These are phyloP conservation scores for Poecilia latipinna DNA, from an alignment of 2,113 vertebrate genomes.

Conservation along the genomic window DNA sequence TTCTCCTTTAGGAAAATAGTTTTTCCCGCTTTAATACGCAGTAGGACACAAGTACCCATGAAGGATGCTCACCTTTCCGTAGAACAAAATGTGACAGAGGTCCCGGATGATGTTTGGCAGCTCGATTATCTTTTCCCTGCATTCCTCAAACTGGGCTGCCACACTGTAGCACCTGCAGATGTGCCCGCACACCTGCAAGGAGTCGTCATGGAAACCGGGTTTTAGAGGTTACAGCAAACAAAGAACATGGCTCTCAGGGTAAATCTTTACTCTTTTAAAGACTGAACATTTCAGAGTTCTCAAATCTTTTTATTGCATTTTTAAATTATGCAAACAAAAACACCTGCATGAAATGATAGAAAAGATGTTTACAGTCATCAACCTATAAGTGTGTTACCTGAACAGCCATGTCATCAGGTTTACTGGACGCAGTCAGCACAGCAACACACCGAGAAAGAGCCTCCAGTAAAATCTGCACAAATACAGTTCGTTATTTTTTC, in stretches of 20 bases:
- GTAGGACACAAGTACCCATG: not conserved
- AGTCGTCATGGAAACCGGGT: not conserved
- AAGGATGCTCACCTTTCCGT: constrained; percentile 86
- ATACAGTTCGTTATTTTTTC: not conserved
- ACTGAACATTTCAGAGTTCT: not conserved
- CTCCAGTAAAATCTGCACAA: constrained; percentile 87
- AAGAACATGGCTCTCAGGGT: not conserved
- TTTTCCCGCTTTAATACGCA: not conserved
- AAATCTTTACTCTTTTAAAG: not conserved
- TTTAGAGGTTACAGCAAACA: not conserved
- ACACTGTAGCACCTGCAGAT: constrained; percentile 96
- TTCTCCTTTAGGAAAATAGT: too few species aligned
- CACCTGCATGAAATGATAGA: too few species aligned
- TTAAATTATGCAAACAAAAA: too few species aligned
- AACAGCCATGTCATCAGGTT: constrained; percentile 93
- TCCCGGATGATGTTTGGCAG: constrained; percentile 94
- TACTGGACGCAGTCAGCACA: constrained; percentile 92
- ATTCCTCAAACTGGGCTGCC: constrained; percentile 97
- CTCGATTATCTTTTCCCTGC: constrained; percentile 97
- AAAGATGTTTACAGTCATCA: too few species aligned
- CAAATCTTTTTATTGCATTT: too few species aligned
- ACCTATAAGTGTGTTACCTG: constrained; percentile 81
- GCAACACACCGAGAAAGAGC: constrained; percentile 94
- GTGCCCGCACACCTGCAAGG: constrained; percentile 91
- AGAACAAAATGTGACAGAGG: constrained; percentile 93